These are phyloP conservation scores for Notiomystis cincta DNA, from an alignment of 2,113 vertebrate genomes.

Conservation along the genomic window DNA sequence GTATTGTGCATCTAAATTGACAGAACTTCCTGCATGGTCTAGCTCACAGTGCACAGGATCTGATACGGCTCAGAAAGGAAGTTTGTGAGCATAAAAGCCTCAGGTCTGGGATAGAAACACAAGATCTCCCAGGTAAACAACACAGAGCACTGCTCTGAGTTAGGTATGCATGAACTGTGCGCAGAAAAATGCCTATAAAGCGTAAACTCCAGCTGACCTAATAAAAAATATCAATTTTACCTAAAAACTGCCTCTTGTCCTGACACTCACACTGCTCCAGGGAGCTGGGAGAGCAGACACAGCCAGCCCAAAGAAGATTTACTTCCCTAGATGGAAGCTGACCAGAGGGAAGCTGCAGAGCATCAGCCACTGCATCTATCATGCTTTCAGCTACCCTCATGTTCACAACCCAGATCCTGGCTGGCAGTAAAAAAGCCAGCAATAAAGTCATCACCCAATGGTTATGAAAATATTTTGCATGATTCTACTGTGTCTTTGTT, in stretches of 20 bases:
- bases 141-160: neutral
- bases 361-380: neutral
- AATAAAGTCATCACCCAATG: neutral
- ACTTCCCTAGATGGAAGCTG: neutral
- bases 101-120: neutral
- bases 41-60: neutral
- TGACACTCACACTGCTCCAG: neutral
- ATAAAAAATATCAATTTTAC: neutral
- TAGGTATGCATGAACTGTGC: accelerated
- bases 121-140: neutral
- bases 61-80: neutral
- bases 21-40: slow-evolving; percentile 11
- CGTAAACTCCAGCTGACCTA: neutral
- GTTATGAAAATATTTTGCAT: neutral
- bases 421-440: neutral
- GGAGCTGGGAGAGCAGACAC: neutral
- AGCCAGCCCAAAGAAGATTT: neutral
- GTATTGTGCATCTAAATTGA: slow-evolving; percentile 3
- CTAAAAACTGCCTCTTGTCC: neutral
- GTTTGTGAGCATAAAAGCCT: neutral
- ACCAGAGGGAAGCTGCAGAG: neutral
- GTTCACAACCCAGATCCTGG: neutral
- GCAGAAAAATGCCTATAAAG: neutral
- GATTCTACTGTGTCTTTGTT: neutral
- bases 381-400: neutral